These are phyloP conservation scores for Triplophysa siluroides DNA, from an alignment of 2,113 vertebrate species.

Conservation along the genomic window DNA sequence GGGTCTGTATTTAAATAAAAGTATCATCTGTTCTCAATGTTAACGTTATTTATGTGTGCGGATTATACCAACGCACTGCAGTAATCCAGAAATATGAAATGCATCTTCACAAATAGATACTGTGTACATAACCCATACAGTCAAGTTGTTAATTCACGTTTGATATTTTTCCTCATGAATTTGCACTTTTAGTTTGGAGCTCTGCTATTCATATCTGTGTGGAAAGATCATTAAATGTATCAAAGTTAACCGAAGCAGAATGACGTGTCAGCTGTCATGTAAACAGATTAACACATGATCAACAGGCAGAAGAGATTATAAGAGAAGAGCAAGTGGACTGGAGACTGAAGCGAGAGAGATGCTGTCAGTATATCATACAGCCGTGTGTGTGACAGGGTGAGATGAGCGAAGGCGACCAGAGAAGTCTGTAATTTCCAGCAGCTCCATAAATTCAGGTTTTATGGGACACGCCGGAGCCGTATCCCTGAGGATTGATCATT, in stretches of 20 bases:
- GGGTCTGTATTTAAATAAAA: too few relatives aligned
- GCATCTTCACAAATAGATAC: too few relatives aligned
- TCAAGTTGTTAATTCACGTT: background rate
- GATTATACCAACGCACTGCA: too few relatives aligned
- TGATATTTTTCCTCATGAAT: too few relatives aligned
- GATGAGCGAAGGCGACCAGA: conserved; percentile 38
- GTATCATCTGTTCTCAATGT: too few relatives aligned
- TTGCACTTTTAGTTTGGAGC: too few relatives aligned
- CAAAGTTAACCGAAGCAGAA: background rate
- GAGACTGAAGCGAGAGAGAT: conserved; percentile 6
- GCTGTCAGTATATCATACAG: conserved; percentile 25
- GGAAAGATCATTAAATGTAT: background rate
- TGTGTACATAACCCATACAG: too few relatives aligned
- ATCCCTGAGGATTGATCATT: conserved; percentile 40
- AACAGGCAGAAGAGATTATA: background rate
- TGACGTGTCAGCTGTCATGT: background rate
- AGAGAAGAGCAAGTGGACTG: background rate
- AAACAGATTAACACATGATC: background rate
- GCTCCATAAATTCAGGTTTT: conserved; percentile 46
- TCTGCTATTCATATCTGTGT: background rate
- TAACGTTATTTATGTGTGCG: too few relatives aligned
- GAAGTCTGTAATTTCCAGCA: conserved; percentile 47
- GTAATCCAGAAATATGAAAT: too few relatives aligned
- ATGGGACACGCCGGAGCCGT: conserved; percentile 39
- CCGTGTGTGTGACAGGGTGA: conserved; percentile 30